A percentile compares a stretch with the other conserved stretches of the same genome.
Evolutionary conservation across 2,797 vertebrate species (phyloP).

Genomic region (Pangasius krempfi): DNA sequence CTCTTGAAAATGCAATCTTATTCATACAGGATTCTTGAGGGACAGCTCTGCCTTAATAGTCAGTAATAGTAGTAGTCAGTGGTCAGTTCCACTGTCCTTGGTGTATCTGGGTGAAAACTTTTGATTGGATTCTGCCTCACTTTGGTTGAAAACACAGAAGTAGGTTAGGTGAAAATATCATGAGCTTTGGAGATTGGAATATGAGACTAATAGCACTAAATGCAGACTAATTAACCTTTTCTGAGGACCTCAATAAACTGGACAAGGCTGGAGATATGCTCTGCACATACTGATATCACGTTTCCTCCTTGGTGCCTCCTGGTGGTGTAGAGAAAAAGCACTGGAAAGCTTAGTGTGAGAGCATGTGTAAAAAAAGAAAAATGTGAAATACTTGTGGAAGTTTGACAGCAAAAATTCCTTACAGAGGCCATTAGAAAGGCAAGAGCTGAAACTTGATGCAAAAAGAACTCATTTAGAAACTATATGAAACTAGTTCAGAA

Average conservation of each 20-base stretch:
- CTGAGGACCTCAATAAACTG: not conserved
- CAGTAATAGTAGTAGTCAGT: not conserved
- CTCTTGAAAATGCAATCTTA: not conserved
- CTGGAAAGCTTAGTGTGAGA: not conserved
- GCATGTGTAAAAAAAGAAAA: not conserved
- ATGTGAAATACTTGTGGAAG: not conserved
- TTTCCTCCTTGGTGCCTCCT: slow-evolving; percentile 6
- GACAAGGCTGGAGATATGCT: not conserved
- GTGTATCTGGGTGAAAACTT: not conserved
- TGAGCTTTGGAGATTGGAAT: not conserved
- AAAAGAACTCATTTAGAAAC: not conserved
- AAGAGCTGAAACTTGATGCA: not conserved
- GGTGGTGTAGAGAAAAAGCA: slow-evolving; percentile 3
- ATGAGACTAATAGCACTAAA: not conserved
- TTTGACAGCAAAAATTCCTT: not conserved
- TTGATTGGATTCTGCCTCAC: not conserved
- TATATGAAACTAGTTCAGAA: slow-evolving; percentile 27
- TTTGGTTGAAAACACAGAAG: not conserved
- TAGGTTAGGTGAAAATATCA: not conserved
- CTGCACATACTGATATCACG: not conserved
- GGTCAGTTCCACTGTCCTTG: not conserved
- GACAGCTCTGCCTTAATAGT: not conserved
- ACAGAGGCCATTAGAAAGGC: not conserved
- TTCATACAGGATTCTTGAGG: not conserved
- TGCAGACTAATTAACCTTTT: not conserved